Percentiles rank a stretch among this genome's conserved stretches.
Conservation (phyloP, 2,113 vertebrate species). For the Zosterops hypoxanthus region DNA sequence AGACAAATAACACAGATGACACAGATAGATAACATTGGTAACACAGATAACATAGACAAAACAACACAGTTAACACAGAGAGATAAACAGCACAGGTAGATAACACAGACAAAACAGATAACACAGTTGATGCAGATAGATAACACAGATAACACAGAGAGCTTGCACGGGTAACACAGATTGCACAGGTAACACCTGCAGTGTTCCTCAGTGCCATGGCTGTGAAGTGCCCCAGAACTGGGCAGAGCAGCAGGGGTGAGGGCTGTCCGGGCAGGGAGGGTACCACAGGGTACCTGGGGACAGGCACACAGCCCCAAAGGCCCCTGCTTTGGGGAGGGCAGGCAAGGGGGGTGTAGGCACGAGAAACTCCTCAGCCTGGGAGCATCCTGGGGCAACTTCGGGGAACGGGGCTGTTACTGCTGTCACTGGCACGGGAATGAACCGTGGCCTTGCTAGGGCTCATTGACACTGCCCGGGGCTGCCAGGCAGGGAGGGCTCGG, state of each 20-base stretch:
- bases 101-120: neutral
- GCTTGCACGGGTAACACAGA: neutral
- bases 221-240: fast-evolving
- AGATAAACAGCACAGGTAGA: neutral
- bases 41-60: neutral
- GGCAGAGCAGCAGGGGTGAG: neutral
- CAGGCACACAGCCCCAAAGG: neutral
- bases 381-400: fast-evolving
- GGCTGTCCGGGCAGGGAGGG: neutral
- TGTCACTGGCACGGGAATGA: fast-evolving
- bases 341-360: fast-evolving
- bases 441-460: neutral
- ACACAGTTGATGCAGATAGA: neutral
- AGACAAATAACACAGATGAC: too few species aligned
- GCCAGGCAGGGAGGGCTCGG: neutral
- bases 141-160: neutral
- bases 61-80: too few species aligned
- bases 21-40: neutral
- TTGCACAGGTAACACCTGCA: neutral
- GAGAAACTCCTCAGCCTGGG: neutral
- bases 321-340: neutral
- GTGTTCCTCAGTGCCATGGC: fast-evolving
- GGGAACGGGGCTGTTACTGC: neutral
- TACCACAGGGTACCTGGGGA: neutral
- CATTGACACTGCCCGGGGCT: too few species aligned